A percentile compares a stretch with the other conserved stretches of the same genome.
phyloP scores from a whole-genome alignment of 2,888 invertebrate genomes.

The Cryptocephalus moraei region DNA sequence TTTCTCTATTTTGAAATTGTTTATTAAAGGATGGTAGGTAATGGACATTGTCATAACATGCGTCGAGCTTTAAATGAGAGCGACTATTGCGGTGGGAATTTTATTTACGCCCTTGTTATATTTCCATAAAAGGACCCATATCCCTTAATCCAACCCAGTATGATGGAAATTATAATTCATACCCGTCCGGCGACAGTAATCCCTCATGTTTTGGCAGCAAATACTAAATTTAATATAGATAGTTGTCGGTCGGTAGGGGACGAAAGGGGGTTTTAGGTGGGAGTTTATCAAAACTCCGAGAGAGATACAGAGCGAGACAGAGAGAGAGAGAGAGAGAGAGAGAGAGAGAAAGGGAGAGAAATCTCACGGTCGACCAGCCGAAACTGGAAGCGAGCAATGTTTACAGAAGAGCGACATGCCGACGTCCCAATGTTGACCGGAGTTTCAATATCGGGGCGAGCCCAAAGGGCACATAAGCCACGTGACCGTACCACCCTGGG shows the following conservation, averaged over 20 bases:
- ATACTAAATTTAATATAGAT: constrained; percentile 16
- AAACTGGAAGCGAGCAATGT: constrained; percentile 22
- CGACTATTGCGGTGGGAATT: too few species aligned
- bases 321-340: constrained; percentile 4
- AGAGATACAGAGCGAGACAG: constrained; percentile 4
- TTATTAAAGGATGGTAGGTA: too few species aligned
- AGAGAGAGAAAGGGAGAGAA: constrained; percentile 8
- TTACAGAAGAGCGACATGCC: constrained; percentile 23
- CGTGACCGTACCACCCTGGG: too few species aligned
- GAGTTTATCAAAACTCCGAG: neutral
- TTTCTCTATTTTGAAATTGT: too few species aligned
- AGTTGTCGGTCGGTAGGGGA: neutral
- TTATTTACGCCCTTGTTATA: too few species aligned
- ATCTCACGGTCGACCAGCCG: constrained; percentile 20
- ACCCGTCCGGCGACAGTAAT: constrained; percentile 15
- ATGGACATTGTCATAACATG: too few species aligned
- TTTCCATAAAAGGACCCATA: constrained; percentile 2
- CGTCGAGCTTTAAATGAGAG: too few species aligned
- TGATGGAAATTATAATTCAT: constrained; percentile 1
- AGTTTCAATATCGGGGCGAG: neutral
- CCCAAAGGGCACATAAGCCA: neutral
- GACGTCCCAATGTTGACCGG: neutral
- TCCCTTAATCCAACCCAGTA: constrained; percentile 4
- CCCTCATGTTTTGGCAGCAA: constrained; percentile 19
- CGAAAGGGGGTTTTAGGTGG: neutral